Base-by-base conservation (phyloP, 2,797 vertebrate genomes). In the Sebastes jordani region DNA sequence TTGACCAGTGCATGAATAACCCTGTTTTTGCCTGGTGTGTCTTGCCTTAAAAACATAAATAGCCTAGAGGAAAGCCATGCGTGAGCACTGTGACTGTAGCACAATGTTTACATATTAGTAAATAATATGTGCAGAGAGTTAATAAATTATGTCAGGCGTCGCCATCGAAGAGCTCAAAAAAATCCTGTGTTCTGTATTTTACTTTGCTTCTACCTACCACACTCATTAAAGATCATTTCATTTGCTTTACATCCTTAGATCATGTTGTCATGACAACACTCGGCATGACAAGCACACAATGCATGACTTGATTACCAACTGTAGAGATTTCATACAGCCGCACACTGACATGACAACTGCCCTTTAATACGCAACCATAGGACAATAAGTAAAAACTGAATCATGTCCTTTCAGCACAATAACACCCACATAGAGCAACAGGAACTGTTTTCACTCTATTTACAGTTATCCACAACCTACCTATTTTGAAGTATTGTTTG, bases 251-350 rank as follows among this genome's bases (percentile, higher is more conserved):
- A 68, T 66, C 36, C 13, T 78, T 18, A 25, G 49, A 78, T 65
- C 18, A 46, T 29, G 82, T 78, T 87, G 74, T 70, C 85, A 85
- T 88, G 87, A 71, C 81, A 78, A 88, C 78, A n/a, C 18, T 25
- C 6, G 13, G 29, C 20, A 64, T 60, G 22, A 74, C 49, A 85
- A 58, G 70, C 36, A 71, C 14, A 49, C 11, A 58, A 1, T 62
- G 61, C 58, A 34, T 34, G 52, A 65, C 30, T 59, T 46, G 34
- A 76, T 56, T 62, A 20, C 9, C 27, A 66, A 14, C 8, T 56
- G 22, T 23, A 42, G 23, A 77, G n/a, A 64, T 65, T 32, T 66
- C 8, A 20, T 74, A 38, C 36, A 62, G 23, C 11, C 27, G 70
- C 27, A 67, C 18, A 34, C 1, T 55, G n/a, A 49, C 56, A 55